Percentiles rank a stretch among this genome's conserved stretches.
Conservation (phyloP, 1,140 invertebrate species). For the Mamestra configurata region DNA sequence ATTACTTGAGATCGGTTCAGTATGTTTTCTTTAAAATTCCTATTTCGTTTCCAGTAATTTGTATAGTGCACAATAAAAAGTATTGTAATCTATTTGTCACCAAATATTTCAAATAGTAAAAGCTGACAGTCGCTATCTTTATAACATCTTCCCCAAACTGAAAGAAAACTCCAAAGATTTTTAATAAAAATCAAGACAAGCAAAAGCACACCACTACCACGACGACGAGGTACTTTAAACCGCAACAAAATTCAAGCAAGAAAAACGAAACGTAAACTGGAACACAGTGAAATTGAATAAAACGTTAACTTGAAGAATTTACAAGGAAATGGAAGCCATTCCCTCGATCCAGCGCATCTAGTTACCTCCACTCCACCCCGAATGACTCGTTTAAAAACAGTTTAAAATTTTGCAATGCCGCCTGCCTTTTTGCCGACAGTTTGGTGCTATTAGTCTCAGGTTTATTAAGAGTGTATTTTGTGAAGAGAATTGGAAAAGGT, state of each 20-base stretch:
- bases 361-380: neutral
- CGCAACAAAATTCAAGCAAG: neutral
- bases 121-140: too few species aligned
- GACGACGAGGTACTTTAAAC: too few species aligned
- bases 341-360: conserved; percentile 16
- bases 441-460: neutral
- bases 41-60: too few species aligned
- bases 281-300: conserved; percentile 34
- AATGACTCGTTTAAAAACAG: conserved; percentile 32
- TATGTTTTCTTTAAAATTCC: too few species aligned
- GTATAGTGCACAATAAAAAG: too few species aligned
- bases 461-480: conserved; percentile 10
- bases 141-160: too few species aligned
- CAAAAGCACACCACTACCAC: too few species aligned
- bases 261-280: conserved; percentile 6
- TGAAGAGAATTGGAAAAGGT: conserved; percentile 15
- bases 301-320: conserved; percentile 34
- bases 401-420: conserved; percentile 22
- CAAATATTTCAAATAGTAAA: too few species aligned
- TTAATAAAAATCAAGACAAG: too few species aligned
- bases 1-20: too few species aligned
- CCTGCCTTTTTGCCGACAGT: conserved; percentile 13
- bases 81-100: too few species aligned
- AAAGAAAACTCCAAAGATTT: too few species aligned
- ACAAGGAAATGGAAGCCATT: conserved; percentile 40